These are phyloP conservation scores for Urophycis tenuis DNA, from an alignment of 2,797 vertebrate species.

Conservation along the genomic window DNA sequence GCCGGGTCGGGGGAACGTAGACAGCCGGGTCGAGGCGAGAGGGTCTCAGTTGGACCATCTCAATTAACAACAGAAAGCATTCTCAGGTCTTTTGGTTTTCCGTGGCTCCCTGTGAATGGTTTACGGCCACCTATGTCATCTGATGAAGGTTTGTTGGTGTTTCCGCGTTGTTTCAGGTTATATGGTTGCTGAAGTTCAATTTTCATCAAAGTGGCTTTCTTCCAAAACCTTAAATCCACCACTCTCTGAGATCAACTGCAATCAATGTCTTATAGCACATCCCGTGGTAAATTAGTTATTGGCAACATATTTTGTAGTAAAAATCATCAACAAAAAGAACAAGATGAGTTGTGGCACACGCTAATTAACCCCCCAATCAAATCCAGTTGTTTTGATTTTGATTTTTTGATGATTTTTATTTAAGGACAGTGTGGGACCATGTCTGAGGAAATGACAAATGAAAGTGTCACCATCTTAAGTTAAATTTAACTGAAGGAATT, in stretches of 20 bases:
- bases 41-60: background rate
- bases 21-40: background rate
- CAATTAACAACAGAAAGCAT: background rate
- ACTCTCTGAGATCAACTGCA: background rate
- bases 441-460: slow-evolving; percentile 32
- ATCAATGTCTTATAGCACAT: background rate
- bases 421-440: slow-evolving; percentile 41
- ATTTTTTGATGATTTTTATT: slow-evolving; percentile 2
- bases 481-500: slow-evolving; percentile 8
- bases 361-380: slow-evolving; percentile 38
- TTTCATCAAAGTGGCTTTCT: background rate
- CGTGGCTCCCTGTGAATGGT: background rate
- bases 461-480: slow-evolving; percentile 27
- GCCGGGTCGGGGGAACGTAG: background rate
- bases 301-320: background rate
- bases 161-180: background rate
- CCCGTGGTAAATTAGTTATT: background rate
- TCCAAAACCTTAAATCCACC: background rate
- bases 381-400: slow-evolving; percentile 43
- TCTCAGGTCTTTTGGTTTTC: background rate
- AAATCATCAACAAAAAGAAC: background rate
- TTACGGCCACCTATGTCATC: background rate
- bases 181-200: slow-evolving; percentile 18
- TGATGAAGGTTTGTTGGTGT: background rate
- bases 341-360: slow-evolving; percentile 19